phyloP scores from a whole-genome alignment of 2,797 vertebrate genomes.

The Malacoraja senta region DNA sequence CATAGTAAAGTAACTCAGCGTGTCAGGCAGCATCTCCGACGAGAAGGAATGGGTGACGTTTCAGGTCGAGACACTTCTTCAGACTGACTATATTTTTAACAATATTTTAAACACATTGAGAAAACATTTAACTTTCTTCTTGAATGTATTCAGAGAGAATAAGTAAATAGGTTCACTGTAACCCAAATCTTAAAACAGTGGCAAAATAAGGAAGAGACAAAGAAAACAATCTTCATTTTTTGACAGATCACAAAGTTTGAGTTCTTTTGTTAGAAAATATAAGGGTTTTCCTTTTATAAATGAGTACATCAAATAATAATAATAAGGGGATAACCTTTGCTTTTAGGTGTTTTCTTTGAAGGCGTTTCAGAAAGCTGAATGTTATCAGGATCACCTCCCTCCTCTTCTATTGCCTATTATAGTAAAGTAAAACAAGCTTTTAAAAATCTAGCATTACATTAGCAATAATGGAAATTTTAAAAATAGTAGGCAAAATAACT shows the following conservation, averaged over 20 bases:
- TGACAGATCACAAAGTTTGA: not conserved
- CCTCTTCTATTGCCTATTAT: constrained; percentile 84
- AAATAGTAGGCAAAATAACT: not conserved
- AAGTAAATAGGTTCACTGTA: not conserved
- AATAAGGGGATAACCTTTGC: constrained; percentile 68
- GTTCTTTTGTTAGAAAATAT: not conserved
- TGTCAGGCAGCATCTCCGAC: too few relatives aligned
- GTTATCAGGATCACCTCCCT: constrained; percentile 86
- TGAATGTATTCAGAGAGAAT: too few relatives aligned
- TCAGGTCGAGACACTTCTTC: too few relatives aligned
- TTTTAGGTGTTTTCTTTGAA: constrained; percentile 74
- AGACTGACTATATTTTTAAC: not conserved
- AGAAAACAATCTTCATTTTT: not conserved
- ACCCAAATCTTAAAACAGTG: not conserved
- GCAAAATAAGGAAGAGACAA: not conserved
- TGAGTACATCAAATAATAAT: not conserved
- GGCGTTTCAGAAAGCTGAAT: constrained; percentile 72
- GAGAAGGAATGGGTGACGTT: too few relatives aligned
- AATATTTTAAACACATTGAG: not conserved
- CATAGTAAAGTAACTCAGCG: too few relatives aligned
- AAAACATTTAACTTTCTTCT: too few relatives aligned
- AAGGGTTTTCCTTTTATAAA: not conserved
- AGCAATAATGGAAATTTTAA: not conserved
- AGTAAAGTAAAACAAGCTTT: not conserved
- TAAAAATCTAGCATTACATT: not conserved